Evolutionary conservation across 2,113 vertebrate genomes (phyloP), one percentile per base, ranked within the genome.

Genomic region (Lycocorax pyrrhopterus): DNA sequence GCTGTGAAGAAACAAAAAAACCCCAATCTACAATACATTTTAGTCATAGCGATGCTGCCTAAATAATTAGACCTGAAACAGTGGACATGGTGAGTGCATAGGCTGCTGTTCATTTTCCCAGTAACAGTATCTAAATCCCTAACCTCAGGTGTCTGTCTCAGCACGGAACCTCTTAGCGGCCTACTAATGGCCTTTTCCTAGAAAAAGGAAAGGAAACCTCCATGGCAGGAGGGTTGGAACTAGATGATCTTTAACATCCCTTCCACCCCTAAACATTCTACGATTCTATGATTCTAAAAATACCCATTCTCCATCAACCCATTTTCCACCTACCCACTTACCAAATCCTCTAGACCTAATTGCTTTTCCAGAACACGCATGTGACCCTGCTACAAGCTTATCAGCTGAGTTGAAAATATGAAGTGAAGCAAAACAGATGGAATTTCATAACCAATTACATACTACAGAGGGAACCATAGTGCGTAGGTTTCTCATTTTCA

Each of bases 391-490:
- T 80, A 73, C 41, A 58, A 85, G 72, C 41, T 94, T 85, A 86
- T 84, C 52, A 88, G 47, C 41, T 0, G 4, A 89, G 52, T 25
- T 90, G 83, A 84, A 97, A 96, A 93, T 52, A 82, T 0, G 5
- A 93, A 95, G 72, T 81, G 90, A 96, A 96, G 83, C 52, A 91
- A 95, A 96, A 75, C 79, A 96, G 87, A 85, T 94, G 85, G 93
- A 96, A 90, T 94, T 92, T 94, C 90, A 88, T 72, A 94, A 93
- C 93, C 78, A 90, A 94, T 87, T 96, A 86, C 66, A 95, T 93
- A 55, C 47, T 74, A 74, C 60, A 84, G 56, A 79, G 84, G 59
- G 43, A 90, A 90, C 39, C 16, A 3, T 56, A 86, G 78, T 59
- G 75, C 2, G 4, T 74, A 85, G 64, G 47, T 76, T 84, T 73